Conservation (phyloP, 2,888 invertebrate species). For the Dolichopus griseipennis region DNA sequence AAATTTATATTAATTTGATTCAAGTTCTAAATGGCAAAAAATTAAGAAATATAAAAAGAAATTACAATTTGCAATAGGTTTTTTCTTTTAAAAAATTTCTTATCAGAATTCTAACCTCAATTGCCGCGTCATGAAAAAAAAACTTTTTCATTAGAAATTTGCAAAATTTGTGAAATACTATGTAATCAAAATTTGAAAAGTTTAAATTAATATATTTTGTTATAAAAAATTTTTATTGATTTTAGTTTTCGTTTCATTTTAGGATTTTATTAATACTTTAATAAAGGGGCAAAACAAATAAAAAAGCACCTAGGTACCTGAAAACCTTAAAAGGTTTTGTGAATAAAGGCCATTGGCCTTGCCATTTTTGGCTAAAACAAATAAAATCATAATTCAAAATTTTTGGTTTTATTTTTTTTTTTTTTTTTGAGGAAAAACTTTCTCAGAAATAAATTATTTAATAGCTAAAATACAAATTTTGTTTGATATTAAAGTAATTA, state of each 20-base stretch:
- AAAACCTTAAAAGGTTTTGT: background rate
- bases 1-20: too few relatives aligned
- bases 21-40: background rate
- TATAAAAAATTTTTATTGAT: too few relatives aligned
- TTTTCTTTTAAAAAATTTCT: background rate
- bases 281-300: background rate
- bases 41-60: too few relatives aligned
- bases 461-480: too few relatives aligned
- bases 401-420: too few relatives aligned
- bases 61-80: too few relatives aligned
- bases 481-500: too few relatives aligned
- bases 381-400: too few relatives aligned
- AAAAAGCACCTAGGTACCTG: background rate
- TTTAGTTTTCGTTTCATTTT: background rate
- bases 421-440: too few relatives aligned
- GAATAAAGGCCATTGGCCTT: conserved; percentile 1
- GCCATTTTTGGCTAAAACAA: background rate
- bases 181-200: too few relatives aligned
- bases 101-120: conserved; percentile 1
- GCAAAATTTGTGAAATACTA: background rate
- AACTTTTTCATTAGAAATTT: background rate
- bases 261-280: background rate
- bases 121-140: background rate
- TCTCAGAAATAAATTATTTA: too few relatives aligned
- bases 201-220: background rate